A percentile compares a stretch with the other conserved stretches of the same genome.
Conservation (phyloP, 2,113 vertebrate species). For the Gavialis gangeticus region DNA sequence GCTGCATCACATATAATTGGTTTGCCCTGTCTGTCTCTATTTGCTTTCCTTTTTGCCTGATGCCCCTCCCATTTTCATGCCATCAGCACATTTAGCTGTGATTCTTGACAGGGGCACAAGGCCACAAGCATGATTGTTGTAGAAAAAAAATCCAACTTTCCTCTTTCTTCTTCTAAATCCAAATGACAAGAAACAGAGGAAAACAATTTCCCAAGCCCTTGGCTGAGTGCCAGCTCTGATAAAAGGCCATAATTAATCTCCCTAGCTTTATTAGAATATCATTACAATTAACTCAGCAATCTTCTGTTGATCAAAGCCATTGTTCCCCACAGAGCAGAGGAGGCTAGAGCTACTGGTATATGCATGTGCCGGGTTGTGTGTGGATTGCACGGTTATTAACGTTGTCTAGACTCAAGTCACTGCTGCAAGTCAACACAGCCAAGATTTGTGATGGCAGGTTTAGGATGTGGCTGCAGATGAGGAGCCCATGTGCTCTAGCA, state of each 20-base stretch:
- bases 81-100: background rate
- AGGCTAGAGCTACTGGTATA: background rate
- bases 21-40: conserved; percentile 48
- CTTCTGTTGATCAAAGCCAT: conserved; percentile 74
- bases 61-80: background rate
- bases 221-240: conserved; percentile 67
- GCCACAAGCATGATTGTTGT: conserved; percentile 30
- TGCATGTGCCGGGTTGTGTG: background rate
- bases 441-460: background rate
- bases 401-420: conserved; percentile 11
- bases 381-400: background rate
- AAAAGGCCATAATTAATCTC: conserved; percentile 75
- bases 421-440: background rate
- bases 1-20: conserved; percentile 52
- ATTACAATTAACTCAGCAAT: conserved; percentile 74
- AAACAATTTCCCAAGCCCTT: conserved; percentile 70
- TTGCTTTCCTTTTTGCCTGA: background rate
- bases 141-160: conserved; percentile 56
- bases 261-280: conserved; percentile 77
- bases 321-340: conserved; percentile 65
- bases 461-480: background rate
- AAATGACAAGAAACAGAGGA: conserved; percentile 74
- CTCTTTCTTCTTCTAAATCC: conserved; percentile 72
- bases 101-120: conserved; percentile 5
- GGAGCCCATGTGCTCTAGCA: background rate